Evolutionary conservation across 2,888 invertebrate genomes (phyloP).

Genomic region (Troilus luridus): DNA sequence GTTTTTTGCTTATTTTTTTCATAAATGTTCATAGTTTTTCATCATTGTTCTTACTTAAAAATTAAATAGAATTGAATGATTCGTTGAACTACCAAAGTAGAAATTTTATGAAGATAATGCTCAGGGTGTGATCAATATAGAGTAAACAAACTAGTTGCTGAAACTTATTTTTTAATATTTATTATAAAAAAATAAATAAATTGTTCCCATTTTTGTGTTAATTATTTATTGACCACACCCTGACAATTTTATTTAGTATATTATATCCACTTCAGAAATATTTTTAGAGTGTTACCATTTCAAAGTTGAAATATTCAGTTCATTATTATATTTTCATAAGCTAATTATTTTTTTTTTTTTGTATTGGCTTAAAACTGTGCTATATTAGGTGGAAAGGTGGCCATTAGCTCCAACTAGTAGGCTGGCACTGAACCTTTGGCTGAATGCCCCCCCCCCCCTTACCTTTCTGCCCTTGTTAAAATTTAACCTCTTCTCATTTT

Average conservation of each 20-base stretch:
- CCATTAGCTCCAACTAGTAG: constrained; percentile 38
- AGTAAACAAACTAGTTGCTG: too few relatives aligned
- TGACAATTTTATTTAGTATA: too few relatives aligned
- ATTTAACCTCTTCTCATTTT: constrained; percentile 27
- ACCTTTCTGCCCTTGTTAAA: background rate
- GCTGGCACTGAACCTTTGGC: constrained; percentile 38
- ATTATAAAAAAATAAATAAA: too few relatives aligned
- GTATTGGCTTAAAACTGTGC: background rate
- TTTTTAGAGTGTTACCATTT: background rate
- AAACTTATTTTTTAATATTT: too few relatives aligned
- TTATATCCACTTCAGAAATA: too few relatives aligned
- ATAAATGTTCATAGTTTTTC: background rate
- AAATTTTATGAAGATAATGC: background rate
- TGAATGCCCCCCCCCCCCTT: constrained; percentile 12
- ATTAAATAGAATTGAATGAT: background rate
- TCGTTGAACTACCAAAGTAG: background rate
- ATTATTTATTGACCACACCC: too few relatives aligned
- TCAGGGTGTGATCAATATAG: too few relatives aligned
- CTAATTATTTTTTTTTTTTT: background rate
- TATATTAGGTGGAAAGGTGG: constrained; percentile 44
- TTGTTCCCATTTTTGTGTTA: too few relatives aligned
- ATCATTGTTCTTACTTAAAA: background rate
- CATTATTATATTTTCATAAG: background rate
- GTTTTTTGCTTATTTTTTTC: background rate
- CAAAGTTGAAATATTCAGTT: background rate